A percentile compares a stretch with the other conserved stretches of the same genome.
Evolutionary conservation across 2,888 invertebrate genomes (phyloP).

Genomic region (Trilocha varians): DNA sequence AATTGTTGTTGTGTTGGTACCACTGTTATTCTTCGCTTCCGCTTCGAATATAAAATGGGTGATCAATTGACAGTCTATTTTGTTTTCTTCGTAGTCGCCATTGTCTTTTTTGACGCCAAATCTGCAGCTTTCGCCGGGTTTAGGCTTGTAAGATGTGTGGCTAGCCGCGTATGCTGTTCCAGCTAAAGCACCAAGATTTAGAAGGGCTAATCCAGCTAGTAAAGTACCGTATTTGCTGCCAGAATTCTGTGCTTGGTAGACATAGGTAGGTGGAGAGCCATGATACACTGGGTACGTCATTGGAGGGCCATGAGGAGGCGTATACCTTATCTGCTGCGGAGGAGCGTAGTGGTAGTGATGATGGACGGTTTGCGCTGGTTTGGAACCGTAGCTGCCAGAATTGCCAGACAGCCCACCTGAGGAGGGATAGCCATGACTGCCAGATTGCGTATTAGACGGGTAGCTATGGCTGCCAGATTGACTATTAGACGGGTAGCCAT

Average conservation of each 20-base stretch:
- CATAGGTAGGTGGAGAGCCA: slow-evolving; percentile 50
- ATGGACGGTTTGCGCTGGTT: too few relatives aligned
- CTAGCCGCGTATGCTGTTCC: slow-evolving; percentile 30
- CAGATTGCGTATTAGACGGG: too few relatives aligned
- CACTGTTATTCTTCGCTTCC: slow-evolving; percentile 16
- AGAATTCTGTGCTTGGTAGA: slow-evolving; percentile 55
- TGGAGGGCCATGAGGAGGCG: slow-evolving; percentile 39
- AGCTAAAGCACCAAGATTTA: slow-evolving; percentile 54
- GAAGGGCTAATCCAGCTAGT: slow-evolving; percentile 49
- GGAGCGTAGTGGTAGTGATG: slow-evolving; percentile 54
- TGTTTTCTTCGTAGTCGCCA: slow-evolving; percentile 58
- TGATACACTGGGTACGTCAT: slow-evolving; percentile 50
- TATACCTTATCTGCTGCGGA: slow-evolving; percentile 50
- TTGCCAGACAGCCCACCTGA: too few relatives aligned
- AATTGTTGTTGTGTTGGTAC: too few relatives aligned
- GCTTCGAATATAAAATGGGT: slow-evolving; percentile 51
- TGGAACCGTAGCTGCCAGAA: too few relatives aligned
- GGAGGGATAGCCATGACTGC: slow-evolving; percentile 15
- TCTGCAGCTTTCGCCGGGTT: slow-evolving; percentile 54
- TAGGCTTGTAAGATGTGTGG: slow-evolving; percentile 28
- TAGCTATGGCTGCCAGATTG: too few relatives aligned
- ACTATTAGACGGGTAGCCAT: slow-evolving; percentile 21
- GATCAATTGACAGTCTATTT: slow-evolving; percentile 55
- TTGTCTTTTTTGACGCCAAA: slow-evolving; percentile 54
- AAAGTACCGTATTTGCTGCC: slow-evolving; percentile 59